These are phyloP conservation scores for Xestia sexstrigata DNA, from an alignment of 2,888 invertebrate genomes.

Conservation along the genomic window DNA sequence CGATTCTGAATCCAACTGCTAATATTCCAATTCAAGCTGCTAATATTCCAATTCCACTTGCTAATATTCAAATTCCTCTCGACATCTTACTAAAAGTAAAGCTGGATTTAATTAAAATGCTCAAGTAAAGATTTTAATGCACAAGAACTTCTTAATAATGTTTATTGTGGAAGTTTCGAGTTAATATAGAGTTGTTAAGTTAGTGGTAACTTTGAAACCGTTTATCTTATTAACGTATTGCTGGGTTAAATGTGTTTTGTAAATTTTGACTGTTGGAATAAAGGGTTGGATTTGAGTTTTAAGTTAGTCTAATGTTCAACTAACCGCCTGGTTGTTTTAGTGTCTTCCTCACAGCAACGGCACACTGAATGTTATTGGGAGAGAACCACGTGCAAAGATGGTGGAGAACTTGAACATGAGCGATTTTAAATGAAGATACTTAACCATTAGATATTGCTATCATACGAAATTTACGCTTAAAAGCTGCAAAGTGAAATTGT, in stretches of 20 bases:
- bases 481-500: not conserved
- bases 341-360: not conserved
- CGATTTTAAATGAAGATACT: not conserved
- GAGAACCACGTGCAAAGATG: not conserved
- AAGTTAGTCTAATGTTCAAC: not conserved
- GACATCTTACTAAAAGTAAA: conserved; percentile 25
- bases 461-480: not conserved
- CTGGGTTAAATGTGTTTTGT: conserved; percentile 1
- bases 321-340: accelerated
- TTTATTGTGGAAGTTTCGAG: conserved; percentile 33
- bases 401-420: not conserved
- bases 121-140: conserved; percentile 35
- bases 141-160: conserved; percentile 11
- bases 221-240: conserved; percentile 5
- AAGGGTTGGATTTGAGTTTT: not conserved
- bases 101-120: conserved; percentile 31
- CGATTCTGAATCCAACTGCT: conserved; percentile 64
- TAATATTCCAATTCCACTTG: conserved; percentile 67
- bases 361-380: not conserved
- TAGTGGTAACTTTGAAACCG: conserved; percentile 23
- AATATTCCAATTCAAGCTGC: conserved; percentile 67
- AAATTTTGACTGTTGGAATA: not conserved
- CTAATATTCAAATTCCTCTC: conserved; percentile 65
- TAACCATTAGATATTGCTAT: not conserved
- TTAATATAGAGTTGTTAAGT: conserved; percentile 28